These are phyloP conservation scores for Hesperophylax magnus DNA, from an alignment of 1,140 invertebrate species.

Conservation along the genomic window DNA sequence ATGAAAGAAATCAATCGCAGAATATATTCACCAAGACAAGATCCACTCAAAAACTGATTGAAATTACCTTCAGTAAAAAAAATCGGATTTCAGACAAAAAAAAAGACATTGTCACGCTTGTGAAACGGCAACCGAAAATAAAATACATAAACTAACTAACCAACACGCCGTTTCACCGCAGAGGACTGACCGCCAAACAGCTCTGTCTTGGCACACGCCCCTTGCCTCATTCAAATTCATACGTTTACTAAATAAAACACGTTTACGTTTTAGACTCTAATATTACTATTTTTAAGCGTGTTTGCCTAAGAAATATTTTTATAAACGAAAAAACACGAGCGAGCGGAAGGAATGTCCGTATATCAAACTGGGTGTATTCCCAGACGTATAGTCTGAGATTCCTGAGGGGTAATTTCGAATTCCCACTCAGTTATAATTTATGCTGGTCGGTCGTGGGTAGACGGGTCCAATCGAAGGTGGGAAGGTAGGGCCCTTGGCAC, in stretches of 20 bases:
- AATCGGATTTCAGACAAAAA: not conserved
- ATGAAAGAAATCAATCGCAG: no score
- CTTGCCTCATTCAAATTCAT: no score
- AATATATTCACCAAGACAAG: no score
- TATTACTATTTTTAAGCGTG: no score
- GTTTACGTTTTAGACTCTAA: not conserved
- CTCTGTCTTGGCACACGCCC: no score
- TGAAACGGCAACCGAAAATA: not conserved
- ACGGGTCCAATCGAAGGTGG: not conserved
- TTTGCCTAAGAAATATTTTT: not conserved
- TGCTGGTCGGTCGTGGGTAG: not conserved
- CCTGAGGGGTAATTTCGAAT: not conserved
- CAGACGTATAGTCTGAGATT: conserved; percentile 17
- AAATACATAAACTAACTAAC: no score
- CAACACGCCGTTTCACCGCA: no score
- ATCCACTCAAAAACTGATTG: not conserved
- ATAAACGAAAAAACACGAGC: not conserved
- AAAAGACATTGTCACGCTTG: not conserved
- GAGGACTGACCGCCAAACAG: no score
- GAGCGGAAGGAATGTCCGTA: not conserved
- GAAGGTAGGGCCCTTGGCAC: not conserved
- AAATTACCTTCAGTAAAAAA: not conserved
- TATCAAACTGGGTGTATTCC: conserved; percentile 8
- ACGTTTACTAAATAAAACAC: not conserved
- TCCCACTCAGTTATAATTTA: conserved; percentile 8